A percentile compares a stretch with the other conserved stretches of the same genome.
These are phyloP conservation scores for Rhorus exstirpatorius DNA, from an alignment of 2,888 invertebrate species.

Conservation along the genomic window DNA sequence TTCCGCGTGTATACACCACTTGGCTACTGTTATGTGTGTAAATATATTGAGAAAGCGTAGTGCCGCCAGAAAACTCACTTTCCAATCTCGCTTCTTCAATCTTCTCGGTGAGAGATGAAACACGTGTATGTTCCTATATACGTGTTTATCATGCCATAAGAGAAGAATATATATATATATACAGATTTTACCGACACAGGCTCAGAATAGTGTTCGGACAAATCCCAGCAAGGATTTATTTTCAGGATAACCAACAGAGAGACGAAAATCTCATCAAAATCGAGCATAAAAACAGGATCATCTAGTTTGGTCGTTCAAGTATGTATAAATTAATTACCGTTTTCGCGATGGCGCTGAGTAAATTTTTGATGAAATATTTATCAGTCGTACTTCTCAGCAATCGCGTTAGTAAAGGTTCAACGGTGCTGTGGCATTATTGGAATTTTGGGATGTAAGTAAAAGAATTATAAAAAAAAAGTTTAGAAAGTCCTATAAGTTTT, in stretches of 20 bases:
- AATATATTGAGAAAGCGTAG: constrained; percentile 13
- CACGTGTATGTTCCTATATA: constrained; percentile 50
- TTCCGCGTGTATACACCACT: constrained; percentile 45
- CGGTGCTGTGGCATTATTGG: no score
- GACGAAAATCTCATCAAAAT: constrained; percentile 5
- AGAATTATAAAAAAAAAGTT: no score
- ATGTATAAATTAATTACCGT: constrained; percentile 5
- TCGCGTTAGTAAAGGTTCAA: no score
- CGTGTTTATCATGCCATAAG: constrained; percentile 55
- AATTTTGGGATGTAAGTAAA: no score
- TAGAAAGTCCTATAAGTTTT: no score
- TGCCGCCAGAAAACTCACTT: constrained; percentile 55
- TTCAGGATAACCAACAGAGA: constrained; percentile 26
- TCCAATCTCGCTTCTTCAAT: constrained; percentile 68
- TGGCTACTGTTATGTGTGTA: not conserved
- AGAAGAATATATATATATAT: constrained; percentile 3
- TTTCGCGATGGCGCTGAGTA: constrained; percentile 11
- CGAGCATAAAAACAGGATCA: not conserved
- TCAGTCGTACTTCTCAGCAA: no score
- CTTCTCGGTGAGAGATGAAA: constrained; percentile 58
- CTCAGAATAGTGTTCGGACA: not conserved
- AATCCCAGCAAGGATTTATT: constrained; percentile 35
- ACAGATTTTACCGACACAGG: constrained; percentile 39
- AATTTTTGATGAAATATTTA: not conserved
- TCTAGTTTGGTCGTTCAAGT: not conserved